Evolutionary conservation across 2,888 invertebrate species (phyloP).

Genomic region (Campopleginae sp.): DNA sequence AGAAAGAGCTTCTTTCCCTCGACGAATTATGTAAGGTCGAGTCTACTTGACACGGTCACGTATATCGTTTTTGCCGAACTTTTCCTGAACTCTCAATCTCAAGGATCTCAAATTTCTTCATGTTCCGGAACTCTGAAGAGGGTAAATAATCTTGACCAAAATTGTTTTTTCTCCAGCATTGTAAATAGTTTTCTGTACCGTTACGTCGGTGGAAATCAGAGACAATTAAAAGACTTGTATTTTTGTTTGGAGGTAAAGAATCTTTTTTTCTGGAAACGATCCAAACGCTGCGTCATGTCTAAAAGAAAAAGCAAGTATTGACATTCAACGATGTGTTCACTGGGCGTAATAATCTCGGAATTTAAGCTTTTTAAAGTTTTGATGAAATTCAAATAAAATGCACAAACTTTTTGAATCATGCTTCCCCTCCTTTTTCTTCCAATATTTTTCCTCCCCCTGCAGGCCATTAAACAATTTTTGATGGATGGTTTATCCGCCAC

Average conservation of each 20-base stretch:
- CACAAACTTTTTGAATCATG: slow-evolving; percentile 22
- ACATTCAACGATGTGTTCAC: neutral
- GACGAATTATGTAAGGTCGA: slow-evolving; percentile 13
- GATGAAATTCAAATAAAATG: slow-evolving; percentile 40
- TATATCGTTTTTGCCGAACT: neutral
- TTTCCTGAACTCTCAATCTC: neutral
- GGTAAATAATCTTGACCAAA: neutral
- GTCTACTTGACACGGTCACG: neutral
- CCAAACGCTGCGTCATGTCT: neutral
- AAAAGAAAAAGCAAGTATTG: neutral
- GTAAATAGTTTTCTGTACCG: neutral
- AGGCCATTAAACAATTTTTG: slow-evolving; percentile 29
- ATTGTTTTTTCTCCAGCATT: neutral
- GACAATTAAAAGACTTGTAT: neutral
- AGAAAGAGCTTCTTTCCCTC: slow-evolving; percentile 11
- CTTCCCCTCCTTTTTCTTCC: slow-evolving; percentile 5
- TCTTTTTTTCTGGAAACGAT: neutral
- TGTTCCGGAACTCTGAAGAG: neutral
- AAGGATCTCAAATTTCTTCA: neutral
- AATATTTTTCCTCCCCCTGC: neutral
- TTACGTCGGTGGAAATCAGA: neutral
- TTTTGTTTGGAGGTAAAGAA: neutral
- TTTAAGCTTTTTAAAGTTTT: slow-evolving; percentile 4
- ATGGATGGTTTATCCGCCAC: slow-evolving; percentile 49
- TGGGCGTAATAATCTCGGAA: neutral